These are phyloP conservation scores for Watsonalla binaria DNA, from an alignment of 2,888 invertebrate genomes.

Conservation along the genomic window DNA sequence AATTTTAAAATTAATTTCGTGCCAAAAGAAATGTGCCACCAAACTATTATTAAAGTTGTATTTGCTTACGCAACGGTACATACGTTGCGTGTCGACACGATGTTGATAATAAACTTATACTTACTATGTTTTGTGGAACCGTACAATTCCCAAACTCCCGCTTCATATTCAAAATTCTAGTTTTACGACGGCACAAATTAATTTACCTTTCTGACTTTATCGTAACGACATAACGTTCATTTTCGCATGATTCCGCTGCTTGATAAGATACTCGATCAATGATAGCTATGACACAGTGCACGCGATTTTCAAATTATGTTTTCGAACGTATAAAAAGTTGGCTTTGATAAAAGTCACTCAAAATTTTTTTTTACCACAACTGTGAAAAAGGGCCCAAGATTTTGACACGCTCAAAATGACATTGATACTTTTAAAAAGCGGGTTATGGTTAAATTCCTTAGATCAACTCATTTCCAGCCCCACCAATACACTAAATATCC, in stretches of 20 bases:
- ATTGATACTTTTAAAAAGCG: too few species aligned
- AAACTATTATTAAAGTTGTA: background rate
- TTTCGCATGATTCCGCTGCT: conserved; percentile 11
- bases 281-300: conserved; percentile 23
- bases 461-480: too few species aligned
- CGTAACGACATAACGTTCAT: conserved; percentile 12
- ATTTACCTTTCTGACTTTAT: conserved; percentile 11
- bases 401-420: too few species aligned
- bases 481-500: too few species aligned
- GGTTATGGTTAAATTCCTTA: too few species aligned
- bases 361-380: background rate
- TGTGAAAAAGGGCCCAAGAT: too few species aligned
- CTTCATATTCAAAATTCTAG: conserved; percentile 9
- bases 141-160: conserved; percentile 5
- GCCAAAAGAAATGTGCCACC: too few species aligned
- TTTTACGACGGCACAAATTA: conserved; percentile 9
- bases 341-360: background rate
- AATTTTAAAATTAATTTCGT: too few species aligned
- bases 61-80: background rate
- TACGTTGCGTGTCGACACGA: background rate
- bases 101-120: background rate
- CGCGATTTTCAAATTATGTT: conserved; percentile 35
- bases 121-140: background rate
- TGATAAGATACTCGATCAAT: conserved; percentile 12
- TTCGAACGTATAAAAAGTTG: background rate